Conservation (phyloP, 2,113 vertebrate species). For the Equus przewalskii region DNA sequence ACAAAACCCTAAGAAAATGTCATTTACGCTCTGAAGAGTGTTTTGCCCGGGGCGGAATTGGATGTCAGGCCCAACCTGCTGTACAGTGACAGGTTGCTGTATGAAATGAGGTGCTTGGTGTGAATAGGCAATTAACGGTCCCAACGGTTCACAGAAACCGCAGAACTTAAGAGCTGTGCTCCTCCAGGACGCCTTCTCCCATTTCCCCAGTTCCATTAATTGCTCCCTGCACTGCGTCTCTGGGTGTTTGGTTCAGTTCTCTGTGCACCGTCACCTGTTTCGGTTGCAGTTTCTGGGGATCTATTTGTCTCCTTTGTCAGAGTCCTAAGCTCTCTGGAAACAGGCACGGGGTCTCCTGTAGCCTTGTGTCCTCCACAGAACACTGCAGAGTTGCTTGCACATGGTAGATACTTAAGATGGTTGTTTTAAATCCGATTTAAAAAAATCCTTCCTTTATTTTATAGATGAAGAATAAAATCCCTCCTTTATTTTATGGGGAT, state of each 20-base stretch:
- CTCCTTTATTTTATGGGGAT: neutral
- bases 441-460: neutral
- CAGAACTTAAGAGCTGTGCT: neutral
- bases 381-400: fast-evolving
- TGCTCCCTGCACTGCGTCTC: neutral
- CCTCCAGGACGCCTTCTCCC: neutral
- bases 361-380: no score
- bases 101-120: neutral
- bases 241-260: neutral
- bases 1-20: slow-evolving; percentile 55
- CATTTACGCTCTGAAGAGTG: slow-evolving; percentile 38
- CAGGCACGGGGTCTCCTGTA: neutral
- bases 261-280: neutral
- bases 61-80: neutral
- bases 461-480: neutral
- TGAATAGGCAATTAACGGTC: slow-evolving; percentile 36
- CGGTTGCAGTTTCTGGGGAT: neutral
- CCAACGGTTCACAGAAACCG: neutral
- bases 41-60: slow-evolving; percentile 62
- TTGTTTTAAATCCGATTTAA: neutral
- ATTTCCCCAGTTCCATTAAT: neutral
- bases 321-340: neutral
- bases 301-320: neutral
- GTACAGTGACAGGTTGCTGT: slow-evolving; percentile 2
- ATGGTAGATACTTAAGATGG: neutral